phyloP scores from a whole-genome alignment of 1,140 invertebrate species.

The Pemphigus obesinymphae region DNA sequence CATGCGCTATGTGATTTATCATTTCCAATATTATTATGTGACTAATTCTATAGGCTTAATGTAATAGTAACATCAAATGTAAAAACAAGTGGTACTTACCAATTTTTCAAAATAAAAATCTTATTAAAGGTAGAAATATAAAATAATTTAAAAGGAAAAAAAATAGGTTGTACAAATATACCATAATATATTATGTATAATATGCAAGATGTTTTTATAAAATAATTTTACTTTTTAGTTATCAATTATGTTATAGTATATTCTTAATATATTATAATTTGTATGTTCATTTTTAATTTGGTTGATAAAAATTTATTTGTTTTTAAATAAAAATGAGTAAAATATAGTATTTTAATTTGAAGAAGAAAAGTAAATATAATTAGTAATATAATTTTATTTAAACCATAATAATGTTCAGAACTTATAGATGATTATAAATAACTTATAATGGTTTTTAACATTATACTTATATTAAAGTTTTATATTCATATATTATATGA shows the following conservation, averaged over 20 bases:
- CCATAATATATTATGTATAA: not conserved
- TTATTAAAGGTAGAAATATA: not conserved
- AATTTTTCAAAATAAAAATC: not conserved
- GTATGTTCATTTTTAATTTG: not conserved
- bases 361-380: too few relatives aligned
- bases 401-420: too few relatives aligned
- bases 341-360: too few relatives aligned
- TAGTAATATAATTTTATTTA: too few relatives aligned
- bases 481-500: not conserved
- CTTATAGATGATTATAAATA: too few relatives aligned
- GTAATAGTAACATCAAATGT: not conserved
- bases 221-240: not conserved
- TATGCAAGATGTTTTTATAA: not conserved
- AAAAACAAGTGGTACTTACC: not conserved
- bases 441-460: too few relatives aligned
- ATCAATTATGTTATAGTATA: not conserved
- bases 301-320: not conserved
- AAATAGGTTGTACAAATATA: not conserved
- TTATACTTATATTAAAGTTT: not conserved
- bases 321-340: too few relatives aligned
- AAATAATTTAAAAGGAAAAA: not conserved
- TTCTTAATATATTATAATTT: not conserved
- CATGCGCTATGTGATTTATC: not conserved
- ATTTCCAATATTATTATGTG: not conserved
- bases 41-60: not conserved